These are phyloP conservation scores for Lithosia quadra DNA, from an alignment of 2,888 invertebrate species.

Conservation along the genomic window DNA sequence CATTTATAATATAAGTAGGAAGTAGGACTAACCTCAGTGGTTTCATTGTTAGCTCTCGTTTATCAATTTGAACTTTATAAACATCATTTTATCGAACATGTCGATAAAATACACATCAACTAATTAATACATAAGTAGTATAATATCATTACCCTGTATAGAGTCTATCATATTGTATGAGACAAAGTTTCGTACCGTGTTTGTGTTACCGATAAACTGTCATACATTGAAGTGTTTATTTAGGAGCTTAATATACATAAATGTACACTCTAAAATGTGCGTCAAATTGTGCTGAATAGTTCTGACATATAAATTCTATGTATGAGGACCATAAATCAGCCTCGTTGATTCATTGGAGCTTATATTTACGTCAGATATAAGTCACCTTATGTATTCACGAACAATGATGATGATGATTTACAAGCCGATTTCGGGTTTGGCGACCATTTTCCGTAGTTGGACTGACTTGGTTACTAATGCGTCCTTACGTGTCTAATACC, in stretches of 20 bases:
- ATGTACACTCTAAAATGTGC: slow-evolving; percentile 8
- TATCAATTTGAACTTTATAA: neutral
- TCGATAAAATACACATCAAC: neutral
- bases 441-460: too few relatives aligned
- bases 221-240: slow-evolving; percentile 39
- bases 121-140: neutral
- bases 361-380: neutral
- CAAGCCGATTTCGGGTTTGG: too few relatives aligned
- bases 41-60: too few relatives aligned
- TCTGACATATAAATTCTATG: neutral
- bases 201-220: slow-evolving; percentile 34
- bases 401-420: neutral
- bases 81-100: neutral
- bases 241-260: slow-evolving; percentile 31
- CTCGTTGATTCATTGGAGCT: neutral
- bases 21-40: too few relatives aligned
- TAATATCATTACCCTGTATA: neutral
- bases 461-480: too few relatives aligned
- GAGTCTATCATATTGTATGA: slow-evolving; percentile 33
- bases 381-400: neutral
- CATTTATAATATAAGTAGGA: neutral
- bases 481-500: too few relatives aligned
- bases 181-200: slow-evolving; percentile 38
- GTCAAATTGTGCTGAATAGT: neutral
- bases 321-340: neutral